Base-by-base conservation (phyloP, 2,113 vertebrate species). In the Blennius ocellaris region DNA sequence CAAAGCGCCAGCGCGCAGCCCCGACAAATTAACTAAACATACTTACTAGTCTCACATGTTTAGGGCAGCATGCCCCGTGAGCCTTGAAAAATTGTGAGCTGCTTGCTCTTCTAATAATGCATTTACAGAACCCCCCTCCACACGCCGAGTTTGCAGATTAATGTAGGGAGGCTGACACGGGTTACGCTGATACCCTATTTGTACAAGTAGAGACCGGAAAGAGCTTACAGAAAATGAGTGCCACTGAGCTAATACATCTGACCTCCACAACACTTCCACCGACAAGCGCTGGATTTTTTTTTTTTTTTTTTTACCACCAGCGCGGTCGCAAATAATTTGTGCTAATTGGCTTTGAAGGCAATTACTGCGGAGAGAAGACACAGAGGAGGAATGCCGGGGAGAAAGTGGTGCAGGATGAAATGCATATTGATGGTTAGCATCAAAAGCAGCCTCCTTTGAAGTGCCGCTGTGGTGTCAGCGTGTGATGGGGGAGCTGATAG, bases 1-100 rank as follows among this genome's bases (percentile, higher is more conserved):
- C 79, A 83, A 87, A 87, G 73, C 73, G 71, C 79, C 74, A 85
- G 86, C 82, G 85, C 78, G 62, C 80, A 87, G 69, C 73, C 77
- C 21, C 63, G 59, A 87, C 86, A 92, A 91, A 93, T 93, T 89
- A 93, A 91, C 85, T 84, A 90, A 92, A 92, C 87, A 92, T 87
- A 89, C 84, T 89, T 85, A 86, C 69, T 51, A 72, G 81, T 81
- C 80, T 78, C 70, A 81, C 76, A 82, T 81, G 89, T 90, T 87
- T 73, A 59, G 67, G 61, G 73, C 78, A 70, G 53, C 62, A 45
- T 62, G 75, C 79, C 81, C 83, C 6, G 43, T 50, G 60, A 89
- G 86, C 72, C 89, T 72, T 68, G 44, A 63, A 70, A 83, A 78
- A 73, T 81, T 49, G 80, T 63, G 53, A 87, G 54, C 70, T 15